A percentile compares a stretch with the other conserved stretches of the same genome.
These are phyloP conservation scores for Craseonycteris thonglongyai DNA, from an alignment of 2,113 vertebrate genomes.

Conservation along the genomic window DNA sequence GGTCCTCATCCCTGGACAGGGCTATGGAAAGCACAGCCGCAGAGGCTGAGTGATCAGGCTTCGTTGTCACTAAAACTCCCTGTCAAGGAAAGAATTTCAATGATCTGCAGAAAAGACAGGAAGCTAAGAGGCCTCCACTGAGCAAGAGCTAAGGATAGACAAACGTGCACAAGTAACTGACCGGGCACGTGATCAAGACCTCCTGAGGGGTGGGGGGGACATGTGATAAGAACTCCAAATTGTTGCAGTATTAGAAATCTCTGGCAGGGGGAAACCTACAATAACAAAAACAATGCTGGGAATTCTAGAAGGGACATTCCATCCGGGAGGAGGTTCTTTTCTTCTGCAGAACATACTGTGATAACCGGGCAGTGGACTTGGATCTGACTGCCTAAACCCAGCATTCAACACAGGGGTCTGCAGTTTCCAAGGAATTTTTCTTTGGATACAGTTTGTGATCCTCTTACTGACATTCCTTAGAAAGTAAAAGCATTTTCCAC, in stretches of 20 bases:
- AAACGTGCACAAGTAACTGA: conserved; percentile 64
- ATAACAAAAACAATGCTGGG: neutral
- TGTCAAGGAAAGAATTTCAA: conserved; percentile 45
- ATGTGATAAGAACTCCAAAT: conserved; percentile 38
- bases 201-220: conserved; percentile 49
- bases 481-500: conserved; percentile 32
- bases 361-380: neutral
- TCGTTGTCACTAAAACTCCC: conserved; percentile 54
- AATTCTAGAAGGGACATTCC: neutral
- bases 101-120: conserved; percentile 44
- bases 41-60: conserved; percentile 38
- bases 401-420: neutral
- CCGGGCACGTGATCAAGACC: conserved; percentile 53
- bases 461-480: neutral
- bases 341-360: neutral
- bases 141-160: conserved; percentile 67
- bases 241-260: neutral
- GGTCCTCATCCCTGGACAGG: conserved; percentile 32
- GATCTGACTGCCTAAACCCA: neutral
- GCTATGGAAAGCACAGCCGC: conserved; percentile 16
- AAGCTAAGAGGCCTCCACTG: conserved; percentile 53
- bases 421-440: neutral
- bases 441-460: neutral
- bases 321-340: neutral
- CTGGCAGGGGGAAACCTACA: neutral